A percentile compares a stretch with the other conserved stretches of the same genome.
These are phyloP conservation scores for Trissolcus basalis DNA, from an alignment of 1,140 invertebrate species.

Conservation along the genomic window DNA sequence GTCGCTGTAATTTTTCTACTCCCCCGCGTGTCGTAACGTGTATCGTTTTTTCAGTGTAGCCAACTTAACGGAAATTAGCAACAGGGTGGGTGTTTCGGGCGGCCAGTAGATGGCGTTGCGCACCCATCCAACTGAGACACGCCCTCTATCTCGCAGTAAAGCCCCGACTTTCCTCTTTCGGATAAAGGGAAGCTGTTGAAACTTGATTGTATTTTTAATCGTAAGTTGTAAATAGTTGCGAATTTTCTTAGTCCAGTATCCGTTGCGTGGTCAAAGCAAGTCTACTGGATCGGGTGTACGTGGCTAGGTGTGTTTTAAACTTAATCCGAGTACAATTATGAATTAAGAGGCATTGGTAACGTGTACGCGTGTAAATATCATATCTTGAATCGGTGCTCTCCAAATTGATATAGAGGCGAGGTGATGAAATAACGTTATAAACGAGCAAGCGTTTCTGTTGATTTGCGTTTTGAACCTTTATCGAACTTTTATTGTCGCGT, in stretches of 20 bases:
- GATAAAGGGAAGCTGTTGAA: slow-evolving; percentile 36
- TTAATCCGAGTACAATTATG: slow-evolving; percentile 63
- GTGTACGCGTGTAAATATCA: slow-evolving; percentile 40
- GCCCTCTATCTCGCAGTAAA: slow-evolving; percentile 49
- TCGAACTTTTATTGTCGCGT: slow-evolving; percentile 47
- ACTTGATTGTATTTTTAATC: slow-evolving; percentile 46
- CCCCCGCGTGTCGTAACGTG: too few species aligned
- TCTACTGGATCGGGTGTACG: slow-evolving; percentile 28
- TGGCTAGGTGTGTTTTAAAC: slow-evolving; percentile 56
- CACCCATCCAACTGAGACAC: background rate
- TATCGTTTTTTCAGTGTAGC: slow-evolving; percentile 17
- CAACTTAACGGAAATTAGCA: too few species aligned
- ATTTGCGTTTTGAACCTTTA: slow-evolving; percentile 51
- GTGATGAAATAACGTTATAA: too few species aligned
- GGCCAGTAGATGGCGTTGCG: background rate
- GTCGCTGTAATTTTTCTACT: background rate
- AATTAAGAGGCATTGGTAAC: slow-evolving; percentile 50
- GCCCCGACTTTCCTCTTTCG: slow-evolving; percentile 54
- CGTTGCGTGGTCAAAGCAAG: slow-evolving; percentile 3
- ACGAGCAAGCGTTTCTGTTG: slow-evolving; percentile 47
- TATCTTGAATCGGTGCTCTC: slow-evolving; percentile 50
- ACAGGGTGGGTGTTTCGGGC: too few species aligned
- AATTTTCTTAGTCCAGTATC: slow-evolving; percentile 30
- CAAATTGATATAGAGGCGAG: slow-evolving; percentile 48
- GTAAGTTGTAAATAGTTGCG: slow-evolving; percentile 48